Base-by-base conservation (phyloP, 2,797 vertebrate genomes). In the Taeniopygia guttata region DNA sequence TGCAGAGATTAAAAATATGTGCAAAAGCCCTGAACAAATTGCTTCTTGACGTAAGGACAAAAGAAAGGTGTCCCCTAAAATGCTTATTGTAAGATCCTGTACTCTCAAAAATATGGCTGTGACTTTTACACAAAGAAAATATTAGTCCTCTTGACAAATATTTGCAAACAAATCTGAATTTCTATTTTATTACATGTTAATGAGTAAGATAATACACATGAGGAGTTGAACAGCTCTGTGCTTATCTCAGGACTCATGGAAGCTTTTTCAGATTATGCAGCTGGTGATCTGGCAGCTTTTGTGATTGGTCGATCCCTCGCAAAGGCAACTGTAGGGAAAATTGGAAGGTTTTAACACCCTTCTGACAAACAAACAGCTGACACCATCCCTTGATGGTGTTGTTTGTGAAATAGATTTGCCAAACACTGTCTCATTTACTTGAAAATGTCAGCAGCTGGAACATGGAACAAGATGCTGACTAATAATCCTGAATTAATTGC, bases 361-460 rank as follows among this genome's bases (percentile, higher is more conserved):
- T 84, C 43, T 89, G 79, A 94, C 51, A 95, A 95, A 86, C 60
- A 79, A 91, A 60, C 55, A 87, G 54, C 64, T 93, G 91, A 94
- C 32, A 91, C 29, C 36, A 55, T 73, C 48, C 52, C 73, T 88
- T 87, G 55, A 60, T 96, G 32, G 38, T 80, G 46, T 5, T 93
- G 32, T 84, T 94, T 87, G 43, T 73, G 85, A 85, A 82, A 93
- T 10, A 29, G 83, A 87, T 95, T 93, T 19, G 30, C 54, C 63
- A 94, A 93, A 94, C 58, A 56, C 48, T 89, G 25, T 85, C 56
- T 86, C 66, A 34, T 89, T 94, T 91, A 55, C 51, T 93, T 94
- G 60, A 86, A 97, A 95, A 96, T 96, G 85, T 95, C 95, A 97
- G 87, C 92, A 96, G 89, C 96, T 95, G 94, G 78, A 97, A 94